A percentile compares a stretch with the other conserved stretches of the same genome.
Evolutionary conservation across 1,140 invertebrate genomes (phyloP).

Genomic region (Trachymyrmex septentrionalis): DNA sequence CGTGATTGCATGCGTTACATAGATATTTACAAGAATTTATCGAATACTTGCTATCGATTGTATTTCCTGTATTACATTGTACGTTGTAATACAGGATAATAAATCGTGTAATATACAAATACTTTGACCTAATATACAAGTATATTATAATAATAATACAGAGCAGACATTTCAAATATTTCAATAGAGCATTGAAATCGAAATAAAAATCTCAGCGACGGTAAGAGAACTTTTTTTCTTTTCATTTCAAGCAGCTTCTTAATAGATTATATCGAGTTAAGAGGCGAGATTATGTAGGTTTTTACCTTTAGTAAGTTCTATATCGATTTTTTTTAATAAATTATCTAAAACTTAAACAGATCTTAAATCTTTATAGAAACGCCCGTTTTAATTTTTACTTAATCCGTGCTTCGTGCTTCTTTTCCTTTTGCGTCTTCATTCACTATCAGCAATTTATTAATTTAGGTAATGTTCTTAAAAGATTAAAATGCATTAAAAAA

Average conservation of each 20-base stretch:
- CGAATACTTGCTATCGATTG: neutral
- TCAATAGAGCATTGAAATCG: neutral
- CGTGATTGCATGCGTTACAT: constrained; percentile 22
- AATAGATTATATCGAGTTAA: constrained; percentile 17
- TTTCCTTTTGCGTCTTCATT: neutral
- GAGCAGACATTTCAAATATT: neutral
- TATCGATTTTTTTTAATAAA: constrained; percentile 45
- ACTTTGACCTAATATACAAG: neutral
- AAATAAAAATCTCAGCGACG: neutral
- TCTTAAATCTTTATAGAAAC: constrained; percentile 10
- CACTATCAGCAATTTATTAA: neutral
- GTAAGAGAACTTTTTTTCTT: neutral
- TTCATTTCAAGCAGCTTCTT: neutral
- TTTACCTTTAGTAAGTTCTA: constrained; percentile 11
- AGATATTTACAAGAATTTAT: constrained; percentile 39
- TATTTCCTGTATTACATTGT: neutral
- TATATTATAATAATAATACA: neutral
- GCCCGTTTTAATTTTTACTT: neutral
- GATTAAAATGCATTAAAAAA: neutral
- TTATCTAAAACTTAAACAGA: neutral
- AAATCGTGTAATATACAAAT: neutral
- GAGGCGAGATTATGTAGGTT: constrained; percentile 18
- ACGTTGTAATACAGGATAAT: constrained; percentile 7
- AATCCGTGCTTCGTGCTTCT: neutral
- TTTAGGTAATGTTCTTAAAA: neutral